Conservation (phyloP, 2,113 vertebrate species). For the Tragelaphus buxtoni region DNA sequence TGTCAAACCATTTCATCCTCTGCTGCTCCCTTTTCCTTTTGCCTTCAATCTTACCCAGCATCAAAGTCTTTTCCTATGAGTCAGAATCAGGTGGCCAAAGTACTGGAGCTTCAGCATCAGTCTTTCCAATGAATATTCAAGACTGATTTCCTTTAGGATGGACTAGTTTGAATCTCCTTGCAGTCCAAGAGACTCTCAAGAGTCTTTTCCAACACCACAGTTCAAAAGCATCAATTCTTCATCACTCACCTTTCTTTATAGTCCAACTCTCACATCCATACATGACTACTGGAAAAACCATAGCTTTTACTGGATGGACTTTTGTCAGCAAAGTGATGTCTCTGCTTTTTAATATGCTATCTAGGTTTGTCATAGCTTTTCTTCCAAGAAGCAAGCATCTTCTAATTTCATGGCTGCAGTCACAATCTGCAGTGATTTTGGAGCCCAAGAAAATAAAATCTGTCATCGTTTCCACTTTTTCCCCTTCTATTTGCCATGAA, state of each 20-base stretch:
- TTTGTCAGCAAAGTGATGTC: background rate
- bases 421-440: background rate
- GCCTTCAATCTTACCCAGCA: background rate
- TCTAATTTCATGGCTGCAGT: background rate
- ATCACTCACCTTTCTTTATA: background rate
- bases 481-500: background rate
- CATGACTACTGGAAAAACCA: background rate
- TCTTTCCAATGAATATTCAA: background rate
- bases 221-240: background rate
- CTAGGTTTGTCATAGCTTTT: background rate
- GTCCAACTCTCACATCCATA: background rate
- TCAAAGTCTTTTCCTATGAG: background rate
- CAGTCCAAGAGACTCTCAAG: background rate
- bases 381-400: background rate
- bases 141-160: background rate
- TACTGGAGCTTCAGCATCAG: background rate
- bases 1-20: background rate
- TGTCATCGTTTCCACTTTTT: background rate
- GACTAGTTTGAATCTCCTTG: background rate
- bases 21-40: background rate
- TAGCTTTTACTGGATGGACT: background rate
- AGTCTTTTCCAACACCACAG: background rate
- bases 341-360: background rate
- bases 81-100: background rate
- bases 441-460: background rate